A percentile compares a stretch with the other conserved stretches of the same genome.
Evolutionary conservation across 92 coral and sea anemone genomes (phyloP).

Genomic region (Blastomussa wellsi): DNA sequence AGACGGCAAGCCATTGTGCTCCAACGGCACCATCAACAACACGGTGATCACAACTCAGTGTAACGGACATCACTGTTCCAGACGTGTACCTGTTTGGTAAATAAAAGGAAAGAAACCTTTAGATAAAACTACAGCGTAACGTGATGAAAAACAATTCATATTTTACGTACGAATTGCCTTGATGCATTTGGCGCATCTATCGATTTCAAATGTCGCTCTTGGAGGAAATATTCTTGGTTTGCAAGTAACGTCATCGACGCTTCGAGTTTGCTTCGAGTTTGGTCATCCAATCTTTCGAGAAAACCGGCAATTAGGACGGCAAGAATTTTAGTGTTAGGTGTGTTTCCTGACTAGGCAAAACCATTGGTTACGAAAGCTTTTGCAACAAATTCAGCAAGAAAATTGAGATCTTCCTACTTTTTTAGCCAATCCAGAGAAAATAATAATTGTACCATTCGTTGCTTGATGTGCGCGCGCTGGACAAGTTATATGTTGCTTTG

Average conservation of each 20-base stretch:
- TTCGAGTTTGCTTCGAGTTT: too few relatives aligned
- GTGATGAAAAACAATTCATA: too few relatives aligned
- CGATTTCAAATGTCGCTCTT: too few relatives aligned
- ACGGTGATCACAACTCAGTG: slow-evolving; percentile 97
- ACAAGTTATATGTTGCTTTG: background rate
- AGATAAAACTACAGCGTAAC: too few relatives aligned
- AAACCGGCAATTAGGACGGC: too few relatives aligned
- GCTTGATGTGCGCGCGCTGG: background rate
- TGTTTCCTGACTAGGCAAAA: background rate
- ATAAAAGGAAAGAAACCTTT: background rate
- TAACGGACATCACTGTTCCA: slow-evolving; percentile 89
- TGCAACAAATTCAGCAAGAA: background rate
- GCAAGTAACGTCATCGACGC: too few relatives aligned
- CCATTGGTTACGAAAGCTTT: too few relatives aligned
- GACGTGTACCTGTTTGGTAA: slow-evolving; percentile 68
- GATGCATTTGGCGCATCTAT: too few relatives aligned
- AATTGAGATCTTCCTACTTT: background rate
- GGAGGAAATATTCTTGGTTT: too few relatives aligned
- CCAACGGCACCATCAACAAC: slow-evolving; percentile 99
- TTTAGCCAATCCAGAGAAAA: background rate
- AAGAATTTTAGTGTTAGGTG: background rate
- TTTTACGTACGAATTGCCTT: too few relatives aligned
- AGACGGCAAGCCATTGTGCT: slow-evolving; percentile 91
- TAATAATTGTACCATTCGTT: background rate
- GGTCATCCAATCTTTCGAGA: too few relatives aligned